Evolutionary conservation across 2,797 vertebrate species (phyloP).

Genomic region (Propithecus deckenii): DNA sequence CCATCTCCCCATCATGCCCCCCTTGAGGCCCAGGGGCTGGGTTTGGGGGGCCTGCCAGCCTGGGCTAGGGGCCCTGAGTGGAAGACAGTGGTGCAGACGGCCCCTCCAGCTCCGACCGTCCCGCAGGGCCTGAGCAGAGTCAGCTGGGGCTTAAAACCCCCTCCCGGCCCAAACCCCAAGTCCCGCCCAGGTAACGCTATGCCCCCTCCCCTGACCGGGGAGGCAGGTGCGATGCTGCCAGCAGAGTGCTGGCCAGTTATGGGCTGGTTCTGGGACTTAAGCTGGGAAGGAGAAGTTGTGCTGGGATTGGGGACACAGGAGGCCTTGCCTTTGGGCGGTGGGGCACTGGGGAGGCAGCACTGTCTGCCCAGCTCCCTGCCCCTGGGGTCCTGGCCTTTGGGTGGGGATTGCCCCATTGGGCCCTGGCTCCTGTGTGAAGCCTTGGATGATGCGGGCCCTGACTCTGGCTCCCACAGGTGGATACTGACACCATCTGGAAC

Average conservation of each 20-base stretch:
- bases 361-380: conserved; percentile 74
- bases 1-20: conserved; percentile 80
- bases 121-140: conserved; percentile 80
- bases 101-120: conserved; percentile 78
- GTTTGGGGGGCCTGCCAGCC: conserved; percentile 81
- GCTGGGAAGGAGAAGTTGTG: conserved; percentile 65
- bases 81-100: conserved; percentile 82
- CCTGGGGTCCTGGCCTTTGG: conserved; percentile 68
- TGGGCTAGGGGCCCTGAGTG: conserved; percentile 81
- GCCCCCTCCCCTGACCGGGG: conserved; percentile 75
- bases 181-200: conserved; percentile 81
- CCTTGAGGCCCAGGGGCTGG: conserved; percentile 82
- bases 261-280: conserved; percentile 69
- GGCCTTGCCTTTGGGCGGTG: conserved; percentile 78
- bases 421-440: conserved; percentile 10
- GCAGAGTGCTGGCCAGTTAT: conserved; percentile 61
- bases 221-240: conserved; percentile 64
- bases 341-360: conserved; percentile 74
- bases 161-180: conserved; percentile 80
- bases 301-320: conserved; percentile 73
- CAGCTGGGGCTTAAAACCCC: conserved; percentile 78
- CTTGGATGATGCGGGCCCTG: conserved; percentile 55
- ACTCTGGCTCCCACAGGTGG: conserved; percentile 88
- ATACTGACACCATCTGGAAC: conserved; percentile 98
- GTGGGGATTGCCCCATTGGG: conserved; percentile 48